Base-by-base conservation (phyloP, 2,888 invertebrate genomes). In the Phragmatobia fuliginosa region DNA sequence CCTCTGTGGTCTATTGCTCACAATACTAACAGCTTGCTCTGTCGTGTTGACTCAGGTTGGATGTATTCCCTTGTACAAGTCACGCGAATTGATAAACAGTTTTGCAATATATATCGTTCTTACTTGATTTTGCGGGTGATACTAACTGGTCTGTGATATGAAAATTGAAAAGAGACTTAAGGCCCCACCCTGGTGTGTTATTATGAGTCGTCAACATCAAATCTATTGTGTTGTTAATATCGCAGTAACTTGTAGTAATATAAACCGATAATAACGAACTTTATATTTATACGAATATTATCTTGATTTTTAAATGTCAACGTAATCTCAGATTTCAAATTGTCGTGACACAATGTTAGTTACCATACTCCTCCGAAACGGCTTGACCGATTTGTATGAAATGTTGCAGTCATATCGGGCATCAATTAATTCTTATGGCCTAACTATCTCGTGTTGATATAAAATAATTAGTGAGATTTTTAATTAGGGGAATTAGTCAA, bases 1-100 rank as follows among this genome's bases (percentile, higher is more conserved):
- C 32, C 52, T 66, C 69, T 70, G 65, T 62, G 69, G 69, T 70
- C 66, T 70, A 70, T 70, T 70, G 69, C 69, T 66, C 69, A 70
- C 69, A 41, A 65, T 66, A 61, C 65, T 62, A 66, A 70, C 69
- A 65, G 56, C 65, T 56, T 41, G 59, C 62, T 62, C 28, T 52
- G 38, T 61, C 45, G 36, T 69, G 49, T 69, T 69, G 68, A 69
- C 64, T 69, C 64, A 38, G 16, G 45, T 41, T 21, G 33, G 16
- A 31, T 49, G 31, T 58, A 32, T 32, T 31, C 41, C 32, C 31
- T 59, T 56, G 38, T 67, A 32, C 31, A 67, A 38, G 62, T 33
- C 31, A 38, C 10, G 36, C 36, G 56, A 52, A 31, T 62, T 36
- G 33, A 52, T 41, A 52, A 33, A 8, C 16, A 8, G 8, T 67